Evolutionary conservation across 2,797 vertebrate genomes (phyloP).

Genomic region (Petrocephalus sullivani): DNA sequence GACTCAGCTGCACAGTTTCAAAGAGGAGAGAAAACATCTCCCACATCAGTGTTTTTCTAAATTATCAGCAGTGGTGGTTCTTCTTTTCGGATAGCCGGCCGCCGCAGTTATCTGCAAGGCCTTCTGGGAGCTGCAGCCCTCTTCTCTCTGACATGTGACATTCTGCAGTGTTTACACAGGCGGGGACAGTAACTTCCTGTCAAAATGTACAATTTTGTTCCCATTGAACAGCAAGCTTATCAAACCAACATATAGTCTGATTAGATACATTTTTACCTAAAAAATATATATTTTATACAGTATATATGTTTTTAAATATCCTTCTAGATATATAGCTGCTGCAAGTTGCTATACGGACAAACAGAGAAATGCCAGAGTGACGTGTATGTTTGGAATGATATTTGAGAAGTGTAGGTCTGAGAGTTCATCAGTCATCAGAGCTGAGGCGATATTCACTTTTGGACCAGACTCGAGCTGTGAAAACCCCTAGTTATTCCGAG

Average conservation of each 20-base stretch:
- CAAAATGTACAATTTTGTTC: not conserved
- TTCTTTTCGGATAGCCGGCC: not conserved
- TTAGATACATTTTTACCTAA: not conserved
- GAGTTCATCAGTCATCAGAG: not conserved
- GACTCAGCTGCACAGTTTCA: not conserved
- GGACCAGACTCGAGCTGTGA: not conserved
- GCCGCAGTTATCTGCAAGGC: not conserved
- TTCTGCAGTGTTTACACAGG: slow-evolving; percentile 12
- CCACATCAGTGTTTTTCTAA: not conserved
- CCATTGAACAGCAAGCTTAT: not conserved
- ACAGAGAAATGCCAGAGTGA: not conserved
- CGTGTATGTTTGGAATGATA: not conserved
- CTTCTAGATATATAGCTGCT: not conserved
- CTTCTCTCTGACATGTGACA: not conserved
- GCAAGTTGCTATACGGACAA: not conserved
- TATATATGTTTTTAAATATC: not conserved
- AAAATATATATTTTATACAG: not conserved
- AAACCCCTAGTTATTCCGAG: not conserved
- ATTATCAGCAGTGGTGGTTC: not conserved
- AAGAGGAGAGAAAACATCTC: not conserved
- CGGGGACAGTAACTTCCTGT: not conserved
- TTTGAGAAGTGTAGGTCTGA: not conserved
- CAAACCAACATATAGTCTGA: not conserved
- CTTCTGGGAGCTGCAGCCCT: not conserved
- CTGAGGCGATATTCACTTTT: not conserved